Percentiles rank a stretch among this genome's conserved stretches.
Evolutionary conservation across 2,888 invertebrate species (phyloP).

Genomic region (Oligia strigilis): DNA sequence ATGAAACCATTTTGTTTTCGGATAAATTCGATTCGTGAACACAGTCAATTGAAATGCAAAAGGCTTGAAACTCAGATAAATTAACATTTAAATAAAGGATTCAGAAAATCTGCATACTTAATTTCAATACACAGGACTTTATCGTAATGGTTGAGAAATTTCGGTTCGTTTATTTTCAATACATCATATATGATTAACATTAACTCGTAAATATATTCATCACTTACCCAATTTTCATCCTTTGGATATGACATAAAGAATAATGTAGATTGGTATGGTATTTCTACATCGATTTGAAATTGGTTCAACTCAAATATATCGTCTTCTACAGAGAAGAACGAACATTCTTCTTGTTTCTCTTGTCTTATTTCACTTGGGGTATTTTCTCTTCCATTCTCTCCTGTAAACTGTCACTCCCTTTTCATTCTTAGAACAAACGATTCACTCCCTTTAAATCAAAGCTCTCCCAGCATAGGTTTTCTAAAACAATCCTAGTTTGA

Average conservation of each 20-base stretch:
- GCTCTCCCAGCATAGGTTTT: background rate
- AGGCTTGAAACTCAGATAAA: slow-evolving; percentile 26
- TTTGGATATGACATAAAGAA: background rate
- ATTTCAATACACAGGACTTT: slow-evolving; percentile 32
- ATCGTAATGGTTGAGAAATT: slow-evolving; percentile 13
- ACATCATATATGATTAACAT: background rate
- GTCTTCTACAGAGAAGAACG: background rate
- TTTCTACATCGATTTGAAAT: background rate
- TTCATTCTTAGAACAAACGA: background rate
- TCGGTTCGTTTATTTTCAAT: slow-evolving; percentile 1
- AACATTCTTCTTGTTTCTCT: background rate
- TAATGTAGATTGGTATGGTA: background rate
- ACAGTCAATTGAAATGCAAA: slow-evolving; percentile 40
- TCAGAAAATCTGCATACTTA: slow-evolving; percentile 43
- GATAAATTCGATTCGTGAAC: slow-evolving; percentile 20
- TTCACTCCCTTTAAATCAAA: background rate
- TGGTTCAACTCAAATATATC: too few species aligned
- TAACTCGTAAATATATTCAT: background rate
- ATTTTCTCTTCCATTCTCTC: background rate
- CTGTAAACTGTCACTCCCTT: background rate
- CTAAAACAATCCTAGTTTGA: background rate
- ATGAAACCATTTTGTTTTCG: slow-evolving; percentile 35
- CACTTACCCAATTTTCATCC: background rate
- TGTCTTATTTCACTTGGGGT: too few species aligned
- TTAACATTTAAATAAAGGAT: slow-evolving; percentile 51